Evolutionary conservation across 2,113 vertebrate genomes (phyloP), one percentile per base, ranked within the genome.

Genomic region (Capricornis sumatraensis): DNA sequence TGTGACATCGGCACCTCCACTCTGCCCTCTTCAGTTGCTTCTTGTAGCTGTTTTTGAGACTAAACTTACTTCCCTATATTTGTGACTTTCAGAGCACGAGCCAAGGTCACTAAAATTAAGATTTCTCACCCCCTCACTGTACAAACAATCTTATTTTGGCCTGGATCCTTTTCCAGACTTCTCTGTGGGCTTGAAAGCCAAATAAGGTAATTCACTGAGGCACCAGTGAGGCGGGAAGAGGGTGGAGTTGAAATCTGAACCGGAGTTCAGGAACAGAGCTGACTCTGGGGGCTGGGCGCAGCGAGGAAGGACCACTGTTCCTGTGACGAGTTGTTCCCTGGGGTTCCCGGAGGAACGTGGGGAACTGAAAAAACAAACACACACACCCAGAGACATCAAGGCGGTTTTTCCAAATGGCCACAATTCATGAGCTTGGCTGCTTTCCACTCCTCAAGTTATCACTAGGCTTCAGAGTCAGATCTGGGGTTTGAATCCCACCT

Each of bases 181-280:
- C 93, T 60, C 15, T 33, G 88, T 85, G 84, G 27, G 47, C 53
- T 60, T 94, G 82, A 92, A n/a, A 87, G 89, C 97, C 96, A 96
- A 98, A 96, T 95, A 96, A 96, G 94, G 96, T 25, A 84, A 96
- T 4, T 25, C 25, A 27, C 36, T 1, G 86, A 57, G 40, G 67
- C 76, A 50, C 50, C 86, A 64, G n/a, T 0, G 0, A 25, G 3
- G 40, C 7, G 57, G 52, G 67, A 7, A 45, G 92, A 91, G 83
- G 53, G 58, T 17, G 84, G 83, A 45, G 83, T 71, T 43, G 53
- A 96, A 95, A 67, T 50, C 12, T 19, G 76, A 40, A 79, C 25
- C 14, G 15, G 79, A 89, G 21, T 47, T 45, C 85, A 28, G 53
- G 76, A 96, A 78, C n/a, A 21, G 7, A 87, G 40, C 43, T 33